Evolutionary conservation across 2,797 vertebrate genomes (phyloP), one percentile per base, ranked within the genome.

Genomic region (Rhinella marina): DNA sequence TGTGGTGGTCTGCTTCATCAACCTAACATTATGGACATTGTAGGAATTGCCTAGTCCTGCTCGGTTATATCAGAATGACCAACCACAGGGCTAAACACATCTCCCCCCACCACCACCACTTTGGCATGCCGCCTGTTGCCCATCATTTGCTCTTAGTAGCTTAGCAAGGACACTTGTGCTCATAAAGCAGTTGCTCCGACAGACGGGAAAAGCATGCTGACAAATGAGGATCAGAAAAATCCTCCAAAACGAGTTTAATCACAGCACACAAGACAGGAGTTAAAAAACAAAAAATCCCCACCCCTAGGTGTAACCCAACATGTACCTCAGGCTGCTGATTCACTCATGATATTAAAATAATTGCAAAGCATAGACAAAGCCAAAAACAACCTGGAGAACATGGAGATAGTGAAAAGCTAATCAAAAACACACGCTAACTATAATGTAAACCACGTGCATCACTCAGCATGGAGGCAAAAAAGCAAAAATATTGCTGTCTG

Each of bases 131-230:
- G 50, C 75, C 75, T 54, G 75, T 77, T 77, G 75, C 50, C 75
- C 75, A 25, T 54, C 75, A 73, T 16, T 54, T 77, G 75, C 50
- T 77, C 75, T 54, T 21, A n/a, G 73, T 76, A 77, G 75, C 75
- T 77, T 77, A 52, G 75, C 41, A 50, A 13, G 72, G 72, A 52
- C 72, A 75, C 14, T 13, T 75, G 72, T 75, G 72, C 41, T 5
- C 4, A 17, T 27, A 56, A 41, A 79, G 25, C 52, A 59, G 73
- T 76, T 76, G 73, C 48, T 76, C 73, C 25, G 75, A 54, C 75
- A 77, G 75, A 54, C n/a, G 75, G 75, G 73, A 11, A 73, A 41
- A 73, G 32, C 32, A 73, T 73, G 70, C 41, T 41, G 68, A 27
- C 70, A 75, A 50, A 41, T 52, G 41, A 25, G 50, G 41, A 75